These are phyloP conservation scores for Naja naja DNA, from an alignment of 2,113 vertebrate species.

Conservation along the genomic window DNA sequence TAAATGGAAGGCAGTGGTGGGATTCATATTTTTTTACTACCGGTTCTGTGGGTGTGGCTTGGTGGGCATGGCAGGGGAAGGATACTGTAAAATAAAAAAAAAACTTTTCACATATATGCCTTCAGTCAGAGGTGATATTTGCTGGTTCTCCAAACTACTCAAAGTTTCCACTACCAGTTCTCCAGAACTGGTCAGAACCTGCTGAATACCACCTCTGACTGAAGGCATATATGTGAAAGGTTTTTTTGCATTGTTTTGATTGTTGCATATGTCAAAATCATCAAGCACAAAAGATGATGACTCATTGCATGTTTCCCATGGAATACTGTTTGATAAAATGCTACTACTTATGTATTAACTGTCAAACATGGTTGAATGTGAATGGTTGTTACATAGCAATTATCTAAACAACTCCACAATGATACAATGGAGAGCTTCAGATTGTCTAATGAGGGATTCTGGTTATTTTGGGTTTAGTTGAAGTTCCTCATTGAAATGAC, in stretches of 20 bases:
- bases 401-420: not conserved
- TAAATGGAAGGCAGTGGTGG: not conserved
- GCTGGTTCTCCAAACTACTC: too few relatives aligned
- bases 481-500: not conserved
- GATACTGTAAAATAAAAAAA: too few relatives aligned
- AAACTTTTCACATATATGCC: too few relatives aligned
- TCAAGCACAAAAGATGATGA: not conserved
- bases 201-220: too few relatives aligned
- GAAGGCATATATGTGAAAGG: not conserved
- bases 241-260: not conserved
- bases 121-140: too few relatives aligned
- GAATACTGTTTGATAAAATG: not conserved
- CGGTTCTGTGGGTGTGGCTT: too few relatives aligned
- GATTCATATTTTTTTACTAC: too few relatives aligned
- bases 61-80: too few relatives aligned
- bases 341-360: not conserved
- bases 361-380: not conserved
- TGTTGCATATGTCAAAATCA: not conserved
- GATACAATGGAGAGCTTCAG: not conserved
- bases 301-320: not conserved
- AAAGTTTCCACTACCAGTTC: too few relatives aligned
- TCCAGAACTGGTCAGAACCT: too few relatives aligned
- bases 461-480: not conserved
- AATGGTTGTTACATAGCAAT: not conserved
- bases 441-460: not conserved